phyloP scores from a whole-genome alignment of 1,140 invertebrate genomes.

The Hyles vespertilio region DNA sequence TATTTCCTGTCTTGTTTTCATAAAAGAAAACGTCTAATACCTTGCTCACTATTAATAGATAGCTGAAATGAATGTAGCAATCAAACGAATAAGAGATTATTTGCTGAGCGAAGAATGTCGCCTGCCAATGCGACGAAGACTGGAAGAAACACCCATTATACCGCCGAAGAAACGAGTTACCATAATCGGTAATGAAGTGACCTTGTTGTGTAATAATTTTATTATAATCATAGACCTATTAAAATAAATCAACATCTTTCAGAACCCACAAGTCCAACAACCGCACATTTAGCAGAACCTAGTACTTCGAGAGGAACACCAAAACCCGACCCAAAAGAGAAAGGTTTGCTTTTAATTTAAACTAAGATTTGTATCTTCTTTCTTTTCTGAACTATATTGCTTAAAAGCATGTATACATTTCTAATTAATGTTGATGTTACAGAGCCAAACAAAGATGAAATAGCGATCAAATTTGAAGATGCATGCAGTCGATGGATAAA shows the following conservation, averaged over 20 bases:
- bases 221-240: no score
- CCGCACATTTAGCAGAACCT: no score
- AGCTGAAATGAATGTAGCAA: slow-evolving; percentile 62
- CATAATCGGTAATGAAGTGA: slow-evolving; percentile 35
- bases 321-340: slow-evolving; percentile 9
- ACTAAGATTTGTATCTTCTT: no score
- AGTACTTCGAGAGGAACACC: background rate
- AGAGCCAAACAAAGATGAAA: slow-evolving; percentile 30
- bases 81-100: slow-evolving; percentile 61
- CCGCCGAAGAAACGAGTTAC: slow-evolving; percentile 53
- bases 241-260: no score
- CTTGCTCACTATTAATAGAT: slow-evolving; percentile 31
- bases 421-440: background rate
- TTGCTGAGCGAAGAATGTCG: slow-evolving; percentile 57
- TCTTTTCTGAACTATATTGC: no score
- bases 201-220: background rate
- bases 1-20: background rate
- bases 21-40: background rate
- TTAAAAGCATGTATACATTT: background rate
- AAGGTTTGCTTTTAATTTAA: slow-evolving; percentile 1
- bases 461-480: slow-evolving; percentile 45
- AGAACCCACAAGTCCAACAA: no score
- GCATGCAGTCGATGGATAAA: slow-evolving; percentile 55
- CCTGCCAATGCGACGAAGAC: slow-evolving; percentile 27
- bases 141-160: slow-evolving; percentile 12